phyloP scores from a whole-genome alignment of 1,140 invertebrate species.

The Drosophila repletoides region DNA sequence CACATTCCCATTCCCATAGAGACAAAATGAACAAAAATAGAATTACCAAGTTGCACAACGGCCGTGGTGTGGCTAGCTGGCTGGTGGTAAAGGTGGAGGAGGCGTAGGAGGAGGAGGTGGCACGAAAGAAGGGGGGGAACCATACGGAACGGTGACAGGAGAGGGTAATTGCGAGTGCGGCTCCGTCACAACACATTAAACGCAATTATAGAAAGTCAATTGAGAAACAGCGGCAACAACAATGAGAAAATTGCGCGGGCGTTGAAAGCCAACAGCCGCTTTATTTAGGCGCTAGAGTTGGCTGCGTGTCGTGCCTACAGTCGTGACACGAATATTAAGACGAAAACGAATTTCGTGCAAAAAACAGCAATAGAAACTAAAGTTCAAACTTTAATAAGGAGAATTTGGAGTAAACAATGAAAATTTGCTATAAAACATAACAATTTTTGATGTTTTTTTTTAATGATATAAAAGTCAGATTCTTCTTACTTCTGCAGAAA shows the following conservation, averaged over 20 bases:
- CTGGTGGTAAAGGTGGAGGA: background rate
- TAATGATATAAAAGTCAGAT: too few species aligned
- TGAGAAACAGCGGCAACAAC: slow-evolving; percentile 48
- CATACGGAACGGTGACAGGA: too few species aligned
- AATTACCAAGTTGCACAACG: slow-evolving; percentile 67
- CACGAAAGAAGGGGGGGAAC: background rate
- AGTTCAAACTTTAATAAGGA: too few species aligned
- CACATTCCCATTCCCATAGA: slow-evolving; percentile 25
- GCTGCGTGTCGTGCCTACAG: too few species aligned
- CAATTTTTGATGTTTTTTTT: too few species aligned
- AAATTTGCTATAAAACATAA: too few species aligned
- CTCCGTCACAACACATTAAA: slow-evolving; percentile 76
- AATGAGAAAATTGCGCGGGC: slow-evolving; percentile 47
- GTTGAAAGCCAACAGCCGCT: slow-evolving; percentile 46
- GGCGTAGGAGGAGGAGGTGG: background rate
- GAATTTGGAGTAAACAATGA: too few species aligned
- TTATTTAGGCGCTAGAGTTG: background rate
- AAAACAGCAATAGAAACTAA: too few species aligned
- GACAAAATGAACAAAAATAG: slow-evolving; percentile 59
- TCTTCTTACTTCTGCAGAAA: too few species aligned
- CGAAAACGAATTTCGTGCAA: too few species aligned
- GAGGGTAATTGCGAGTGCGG: slow-evolving; percentile 32
- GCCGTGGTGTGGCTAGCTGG: background rate
- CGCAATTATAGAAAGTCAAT: slow-evolving; percentile 79
- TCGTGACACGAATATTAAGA: too few species aligned